phyloP scores from a whole-genome alignment of 2,888 invertebrate genomes.

The Thelaira solivaga region DNA sequence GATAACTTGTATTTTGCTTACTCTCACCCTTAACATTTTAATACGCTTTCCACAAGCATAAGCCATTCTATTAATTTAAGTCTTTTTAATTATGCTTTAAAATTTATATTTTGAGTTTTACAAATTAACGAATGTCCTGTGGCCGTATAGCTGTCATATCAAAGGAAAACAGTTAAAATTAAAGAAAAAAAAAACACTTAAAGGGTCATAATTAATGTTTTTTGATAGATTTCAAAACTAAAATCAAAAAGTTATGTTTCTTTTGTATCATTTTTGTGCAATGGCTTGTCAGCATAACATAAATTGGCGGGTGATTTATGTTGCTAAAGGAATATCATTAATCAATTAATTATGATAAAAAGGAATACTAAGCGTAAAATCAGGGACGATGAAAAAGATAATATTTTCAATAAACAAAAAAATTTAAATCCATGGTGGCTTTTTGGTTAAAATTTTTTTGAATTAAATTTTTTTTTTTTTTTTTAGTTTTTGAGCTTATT shows the following conservation, averaged over 20 bases:
- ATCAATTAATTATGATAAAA: conserved; percentile 46
- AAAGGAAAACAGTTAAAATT: neutral
- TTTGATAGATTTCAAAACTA: neutral
- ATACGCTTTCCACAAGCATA: no score
- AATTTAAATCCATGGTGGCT: neutral
- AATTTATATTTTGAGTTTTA: no score
- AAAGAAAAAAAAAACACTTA: no score
- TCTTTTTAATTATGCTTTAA: no score
- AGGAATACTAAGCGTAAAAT: neutral
- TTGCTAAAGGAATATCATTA: conserved; percentile 24
- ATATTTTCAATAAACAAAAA: neutral
- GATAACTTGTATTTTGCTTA: no score
- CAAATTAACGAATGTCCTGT: no score
- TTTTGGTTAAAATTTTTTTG: neutral
- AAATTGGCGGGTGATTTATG: no score
- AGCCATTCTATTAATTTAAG: no score
- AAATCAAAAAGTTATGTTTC: neutral
- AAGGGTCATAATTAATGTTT: conserved; percentile 16
- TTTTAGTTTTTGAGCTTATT: neutral
- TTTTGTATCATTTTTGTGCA: neutral
- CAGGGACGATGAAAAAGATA: no score
- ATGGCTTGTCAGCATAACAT: conserved; percentile 1
- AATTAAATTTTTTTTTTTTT: neutral
- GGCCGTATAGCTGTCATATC: no score
- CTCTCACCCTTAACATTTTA: no score